A percentile compares a stretch with the other conserved stretches of the same genome.
These are phyloP conservation scores for Leucoraja ocellata DNA, from an alignment of 2,797 vertebrate species.

Conservation along the genomic window DNA sequence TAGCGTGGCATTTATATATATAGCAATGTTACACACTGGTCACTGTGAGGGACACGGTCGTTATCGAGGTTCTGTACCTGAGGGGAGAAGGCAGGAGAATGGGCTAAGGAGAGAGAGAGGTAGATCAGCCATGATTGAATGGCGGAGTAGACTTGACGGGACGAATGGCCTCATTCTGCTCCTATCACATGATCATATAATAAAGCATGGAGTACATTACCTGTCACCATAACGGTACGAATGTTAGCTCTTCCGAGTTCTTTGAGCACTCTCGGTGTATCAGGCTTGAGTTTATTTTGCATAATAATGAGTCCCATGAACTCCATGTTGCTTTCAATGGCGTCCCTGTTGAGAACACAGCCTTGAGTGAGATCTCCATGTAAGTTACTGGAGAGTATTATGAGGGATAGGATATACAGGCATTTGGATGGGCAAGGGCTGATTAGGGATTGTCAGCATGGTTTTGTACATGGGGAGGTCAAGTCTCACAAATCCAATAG, in stretches of 20 bases:
- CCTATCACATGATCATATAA: too few species aligned
- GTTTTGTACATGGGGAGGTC: too few species aligned
- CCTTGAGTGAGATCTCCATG: conserved; percentile 18
- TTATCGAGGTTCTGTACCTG: not conserved
- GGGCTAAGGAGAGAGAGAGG: too few species aligned
- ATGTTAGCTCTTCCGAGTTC: conserved; percentile 82
- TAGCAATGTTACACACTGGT: not conserved
- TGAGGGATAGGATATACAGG: too few species aligned
- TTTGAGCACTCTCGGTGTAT: conserved; percentile 82
- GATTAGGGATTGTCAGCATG: too few species aligned
- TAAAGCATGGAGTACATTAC: conserved; percentile 51
- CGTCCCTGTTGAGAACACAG: conserved; percentile 65
- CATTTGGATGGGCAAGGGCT: too few species aligned
- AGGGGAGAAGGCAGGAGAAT: too few species aligned
- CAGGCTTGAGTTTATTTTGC: conserved; percentile 95
- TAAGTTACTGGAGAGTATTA: not conserved
- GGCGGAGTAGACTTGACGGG: too few species aligned
- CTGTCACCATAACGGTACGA: conserved; percentile 96
- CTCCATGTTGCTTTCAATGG: conserved; percentile 88
- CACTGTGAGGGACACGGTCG: not conserved
- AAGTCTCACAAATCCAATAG: too few species aligned
- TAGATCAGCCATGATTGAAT: too few species aligned
- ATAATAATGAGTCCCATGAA: conserved; percentile 94
- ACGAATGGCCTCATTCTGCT: too few species aligned
- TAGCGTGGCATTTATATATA: not conserved